A percentile compares a stretch with the other conserved stretches of the same genome.
Conservation (phyloP, 2,113 vertebrate species). For the Oenanthe melanoleuca region DNA sequence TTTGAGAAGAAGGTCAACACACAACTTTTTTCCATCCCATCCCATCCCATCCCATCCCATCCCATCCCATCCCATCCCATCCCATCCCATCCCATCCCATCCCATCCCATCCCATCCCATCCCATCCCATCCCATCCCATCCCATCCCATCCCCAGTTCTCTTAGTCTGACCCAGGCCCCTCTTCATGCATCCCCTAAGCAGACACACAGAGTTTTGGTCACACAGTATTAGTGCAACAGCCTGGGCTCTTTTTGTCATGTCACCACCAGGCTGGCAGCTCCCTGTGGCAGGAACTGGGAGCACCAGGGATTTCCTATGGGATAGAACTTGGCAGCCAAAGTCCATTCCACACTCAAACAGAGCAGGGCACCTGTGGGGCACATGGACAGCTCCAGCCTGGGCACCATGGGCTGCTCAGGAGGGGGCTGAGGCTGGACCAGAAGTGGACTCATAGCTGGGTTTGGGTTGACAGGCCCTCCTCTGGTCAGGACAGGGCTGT, state of each 20-base stretch:
- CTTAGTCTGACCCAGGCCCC: background rate
- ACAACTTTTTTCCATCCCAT: background rate
- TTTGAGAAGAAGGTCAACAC: background rate
- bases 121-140: no score
- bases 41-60: background rate
- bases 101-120: no score
- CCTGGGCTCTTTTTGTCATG: background rate
- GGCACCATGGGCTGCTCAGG: background rate
- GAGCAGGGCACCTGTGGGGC: background rate
- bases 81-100: background rate
- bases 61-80: background rate
- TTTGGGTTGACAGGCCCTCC: background rate
- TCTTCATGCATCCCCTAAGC: background rate
- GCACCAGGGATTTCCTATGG: no score
- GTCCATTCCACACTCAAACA: background rate
- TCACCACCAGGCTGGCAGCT: background rate
- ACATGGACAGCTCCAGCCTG: background rate
- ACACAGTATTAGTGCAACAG: background rate
- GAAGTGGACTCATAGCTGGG: background rate
- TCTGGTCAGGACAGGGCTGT: background rate
- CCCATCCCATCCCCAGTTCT: background rate
- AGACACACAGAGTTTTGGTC: background rate
- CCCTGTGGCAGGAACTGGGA: background rate
- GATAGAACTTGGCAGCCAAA: background rate
- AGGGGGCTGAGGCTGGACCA: background rate